Evolutionary conservation across 2,888 invertebrate genomes (phyloP).

Genomic region (Drosophila affinis): DNA sequence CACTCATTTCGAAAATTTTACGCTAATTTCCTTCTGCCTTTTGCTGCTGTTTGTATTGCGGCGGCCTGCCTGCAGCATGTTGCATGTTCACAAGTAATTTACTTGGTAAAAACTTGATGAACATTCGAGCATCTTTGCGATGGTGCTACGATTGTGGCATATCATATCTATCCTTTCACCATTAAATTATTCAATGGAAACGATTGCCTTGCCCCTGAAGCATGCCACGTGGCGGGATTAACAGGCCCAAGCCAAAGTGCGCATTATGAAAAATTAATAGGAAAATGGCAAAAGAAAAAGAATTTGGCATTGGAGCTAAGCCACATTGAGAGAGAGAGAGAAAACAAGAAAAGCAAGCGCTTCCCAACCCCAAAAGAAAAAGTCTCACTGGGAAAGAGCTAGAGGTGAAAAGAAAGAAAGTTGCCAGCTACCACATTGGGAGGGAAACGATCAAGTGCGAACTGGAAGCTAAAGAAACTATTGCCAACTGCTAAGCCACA

Average conservation of each 20-base stretch:
- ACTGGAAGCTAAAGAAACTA: too few relatives aligned
- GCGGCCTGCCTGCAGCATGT: constrained; percentile 3
- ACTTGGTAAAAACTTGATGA: constrained; percentile 27
- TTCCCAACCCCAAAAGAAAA: too few relatives aligned
- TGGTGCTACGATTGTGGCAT: constrained; percentile 3
- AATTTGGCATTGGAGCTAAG: too few relatives aligned
- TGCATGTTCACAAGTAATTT: constrained; percentile 46
- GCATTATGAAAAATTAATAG: constrained; percentile 35
- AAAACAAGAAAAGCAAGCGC: too few relatives aligned
- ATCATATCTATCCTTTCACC: constrained; percentile 37
- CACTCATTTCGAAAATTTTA: constrained; percentile 58
- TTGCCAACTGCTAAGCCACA: too few relatives aligned
- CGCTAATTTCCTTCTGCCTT: constrained; percentile 57
- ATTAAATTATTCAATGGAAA: constrained; percentile 44
- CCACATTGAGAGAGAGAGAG: not conserved
- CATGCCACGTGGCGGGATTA: constrained; percentile 42
- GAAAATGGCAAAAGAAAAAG: constrained; percentile 4
- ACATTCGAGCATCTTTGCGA: constrained; percentile 31
- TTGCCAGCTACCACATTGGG: too few relatives aligned
- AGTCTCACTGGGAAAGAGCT: too few relatives aligned
- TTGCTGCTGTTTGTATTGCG: constrained; percentile 25
- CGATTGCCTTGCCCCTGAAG: constrained; percentile 25
- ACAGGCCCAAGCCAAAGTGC: constrained; percentile 27
- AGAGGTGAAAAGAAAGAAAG: too few relatives aligned
- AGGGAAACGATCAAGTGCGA: too few relatives aligned